Evolutionary conservation across 1,140 invertebrate genomes (phyloP).

Genomic region (Palaemon carinicauda): DNA sequence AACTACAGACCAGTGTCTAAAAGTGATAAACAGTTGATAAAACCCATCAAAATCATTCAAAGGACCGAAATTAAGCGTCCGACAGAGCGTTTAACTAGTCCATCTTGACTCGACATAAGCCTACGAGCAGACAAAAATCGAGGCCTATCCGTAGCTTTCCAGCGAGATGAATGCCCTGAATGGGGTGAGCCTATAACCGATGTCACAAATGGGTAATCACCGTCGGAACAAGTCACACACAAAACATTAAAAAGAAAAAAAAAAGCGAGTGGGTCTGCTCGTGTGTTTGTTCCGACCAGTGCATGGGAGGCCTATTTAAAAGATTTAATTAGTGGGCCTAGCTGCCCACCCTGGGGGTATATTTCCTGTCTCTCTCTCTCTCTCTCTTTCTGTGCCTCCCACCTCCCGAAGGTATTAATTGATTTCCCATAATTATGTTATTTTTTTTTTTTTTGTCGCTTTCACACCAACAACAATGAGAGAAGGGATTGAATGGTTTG

Average conservation of each 20-base stretch:
- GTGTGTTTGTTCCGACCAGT: background rate
- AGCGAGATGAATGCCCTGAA: background rate
- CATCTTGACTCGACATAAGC: background rate
- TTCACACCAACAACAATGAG: slow-evolving; percentile 13
- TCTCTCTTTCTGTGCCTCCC: background rate
- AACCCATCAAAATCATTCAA: too few relatives aligned
- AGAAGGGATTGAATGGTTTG: background rate
- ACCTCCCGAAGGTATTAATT: slow-evolving; percentile 7
- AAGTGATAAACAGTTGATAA: too few relatives aligned
- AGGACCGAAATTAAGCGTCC: background rate
- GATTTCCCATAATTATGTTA: slow-evolving; percentile 40
- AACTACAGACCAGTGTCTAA: too few relatives aligned
- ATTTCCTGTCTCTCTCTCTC: background rate
- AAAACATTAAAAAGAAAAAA: too few relatives aligned
- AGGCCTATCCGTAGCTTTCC: too few relatives aligned
- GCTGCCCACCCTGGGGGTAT: background rate
- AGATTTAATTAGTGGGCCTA: slow-evolving; percentile 46
- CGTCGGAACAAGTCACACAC: too few relatives aligned
- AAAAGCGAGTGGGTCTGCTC: too few relatives aligned
- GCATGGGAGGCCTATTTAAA: slow-evolving; percentile 48
- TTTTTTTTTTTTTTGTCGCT: background rate
- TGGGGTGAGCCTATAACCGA: slow-evolving; percentile 11
- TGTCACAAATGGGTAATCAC: slow-evolving; percentile 31
- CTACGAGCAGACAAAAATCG: too few relatives aligned
- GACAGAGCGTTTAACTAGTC: background rate